A percentile compares a stretch with the other conserved stretches of the same genome.
Conservation (phyloP, 2,888 invertebrate species). For the Augochlorella aurata region DNA sequence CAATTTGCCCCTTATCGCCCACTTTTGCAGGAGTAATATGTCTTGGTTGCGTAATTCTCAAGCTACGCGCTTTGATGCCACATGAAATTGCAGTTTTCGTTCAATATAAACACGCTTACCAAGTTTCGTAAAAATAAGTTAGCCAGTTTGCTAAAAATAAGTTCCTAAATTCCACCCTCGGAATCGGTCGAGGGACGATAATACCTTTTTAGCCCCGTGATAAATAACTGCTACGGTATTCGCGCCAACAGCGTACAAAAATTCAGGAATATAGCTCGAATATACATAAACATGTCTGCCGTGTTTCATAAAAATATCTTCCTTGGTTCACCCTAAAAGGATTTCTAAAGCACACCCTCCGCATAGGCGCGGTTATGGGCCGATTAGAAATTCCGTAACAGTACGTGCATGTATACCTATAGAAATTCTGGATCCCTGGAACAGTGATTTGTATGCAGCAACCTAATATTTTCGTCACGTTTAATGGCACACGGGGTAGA, state of each 20-base stretch:
- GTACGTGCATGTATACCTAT: not conserved
- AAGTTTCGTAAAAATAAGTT: too few relatives aligned
- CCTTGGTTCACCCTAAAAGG: not conserved
- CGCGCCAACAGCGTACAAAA: not conserved
- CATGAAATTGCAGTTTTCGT: too few relatives aligned
- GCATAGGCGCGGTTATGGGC: not conserved
- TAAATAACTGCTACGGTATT: not conserved
- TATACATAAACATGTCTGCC: not conserved
- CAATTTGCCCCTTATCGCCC: not conserved
- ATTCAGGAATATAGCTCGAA: not conserved
- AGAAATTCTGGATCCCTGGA: not conserved
- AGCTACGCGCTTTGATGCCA: too few relatives aligned
- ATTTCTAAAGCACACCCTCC: not conserved
- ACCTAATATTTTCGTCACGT: conserved; percentile 13
- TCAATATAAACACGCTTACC: too few relatives aligned
- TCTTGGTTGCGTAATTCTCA: too few relatives aligned
- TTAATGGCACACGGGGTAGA: conserved; percentile 6
- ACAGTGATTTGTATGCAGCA: not conserved
- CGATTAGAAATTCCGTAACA: not conserved
- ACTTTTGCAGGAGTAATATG: too few relatives aligned
- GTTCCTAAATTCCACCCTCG: not conserved
- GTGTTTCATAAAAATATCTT: not conserved
- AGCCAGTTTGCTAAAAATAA: not conserved
- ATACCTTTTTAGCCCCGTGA: not conserved
- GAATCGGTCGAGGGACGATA: not conserved